phyloP scores from a whole-genome alignment of 2,113 vertebrate species.

The Cariama cristata region DNA sequence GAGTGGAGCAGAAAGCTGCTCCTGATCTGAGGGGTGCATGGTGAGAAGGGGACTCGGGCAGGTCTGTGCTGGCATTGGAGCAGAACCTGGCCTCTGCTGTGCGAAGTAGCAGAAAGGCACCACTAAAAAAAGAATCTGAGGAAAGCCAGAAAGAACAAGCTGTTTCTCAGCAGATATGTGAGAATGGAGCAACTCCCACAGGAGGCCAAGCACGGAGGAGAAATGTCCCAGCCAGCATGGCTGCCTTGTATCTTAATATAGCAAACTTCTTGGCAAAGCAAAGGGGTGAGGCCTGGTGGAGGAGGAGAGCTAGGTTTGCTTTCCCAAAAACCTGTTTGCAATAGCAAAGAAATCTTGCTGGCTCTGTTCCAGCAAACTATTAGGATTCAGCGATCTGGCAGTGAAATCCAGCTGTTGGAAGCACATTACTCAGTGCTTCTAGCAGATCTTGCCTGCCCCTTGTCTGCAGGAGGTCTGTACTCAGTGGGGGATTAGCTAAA shows the following conservation, averaged over 20 bases:
- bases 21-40: not conserved
- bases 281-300: not conserved
- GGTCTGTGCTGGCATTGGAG: not conserved
- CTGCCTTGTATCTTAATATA: conserved; percentile 29
- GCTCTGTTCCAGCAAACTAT: not conserved
- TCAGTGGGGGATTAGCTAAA: not conserved
- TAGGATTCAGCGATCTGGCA: not conserved
- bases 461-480: not conserved
- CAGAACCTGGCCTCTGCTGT: not conserved
- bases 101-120: not conserved
- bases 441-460: not conserved
- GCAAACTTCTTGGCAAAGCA: conserved; percentile 27
- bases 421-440: not conserved
- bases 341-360: not conserved
- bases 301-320: not conserved
- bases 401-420: not conserved
- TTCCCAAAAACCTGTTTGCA: not conserved
- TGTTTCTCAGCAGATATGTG: conserved; percentile 39
- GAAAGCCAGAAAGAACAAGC: conserved; percentile 35
- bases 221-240: conserved; percentile 5
- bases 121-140: conserved; percentile 43
- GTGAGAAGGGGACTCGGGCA: not conserved
- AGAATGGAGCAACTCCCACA: conserved; percentile 47
- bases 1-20: not conserved
- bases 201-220: not conserved